Evolutionary conservation across 2,888 invertebrate genomes (phyloP).

Genomic region (Gastracanthus pulcherrimus): DNA sequence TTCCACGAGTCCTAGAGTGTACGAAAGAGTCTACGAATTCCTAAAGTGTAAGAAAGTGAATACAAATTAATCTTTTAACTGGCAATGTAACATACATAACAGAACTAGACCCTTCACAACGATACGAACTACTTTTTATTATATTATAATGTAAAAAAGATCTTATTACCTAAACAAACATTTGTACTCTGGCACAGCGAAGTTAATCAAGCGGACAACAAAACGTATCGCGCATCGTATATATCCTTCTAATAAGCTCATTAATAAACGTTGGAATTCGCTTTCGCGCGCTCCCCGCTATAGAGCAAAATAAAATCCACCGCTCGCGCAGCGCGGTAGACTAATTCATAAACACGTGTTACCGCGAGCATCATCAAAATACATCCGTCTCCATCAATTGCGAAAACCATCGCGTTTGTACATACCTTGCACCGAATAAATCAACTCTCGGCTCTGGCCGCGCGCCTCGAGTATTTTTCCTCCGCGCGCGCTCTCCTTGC

Average conservation of each 20-base stretch:
- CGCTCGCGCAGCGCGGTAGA: not conserved
- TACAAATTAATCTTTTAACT: too few species aligned
- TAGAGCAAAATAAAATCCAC: constrained; percentile 14
- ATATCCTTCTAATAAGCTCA: constrained; percentile 3
- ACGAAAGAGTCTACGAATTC: too few species aligned
- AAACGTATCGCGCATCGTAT: not conserved
- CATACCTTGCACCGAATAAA: constrained; percentile 47
- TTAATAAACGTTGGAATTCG: constrained; percentile 10
- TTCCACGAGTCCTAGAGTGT: too few species aligned
- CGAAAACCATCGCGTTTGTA: constrained; percentile 35
- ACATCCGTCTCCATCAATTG: constrained; percentile 34
- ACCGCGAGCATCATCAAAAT: constrained; percentile 34
- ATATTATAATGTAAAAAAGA: too few species aligned
- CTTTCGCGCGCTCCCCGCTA: too few species aligned
- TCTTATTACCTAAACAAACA: not conserved
- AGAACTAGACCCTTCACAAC: too few species aligned
- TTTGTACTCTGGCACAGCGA: not conserved
- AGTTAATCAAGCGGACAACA: not conserved
- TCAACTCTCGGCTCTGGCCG: constrained; percentile 17
- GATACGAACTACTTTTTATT: too few species aligned
- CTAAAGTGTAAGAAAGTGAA: too few species aligned
- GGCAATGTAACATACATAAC: too few species aligned
- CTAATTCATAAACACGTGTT: constrained; percentile 46
- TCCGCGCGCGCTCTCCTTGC: not conserved
- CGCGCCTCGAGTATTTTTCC: not conserved